These are phyloP conservation scores for Hippocampus zosterae DNA, from an alignment of 2,113 vertebrate species.

Conservation along the genomic window DNA sequence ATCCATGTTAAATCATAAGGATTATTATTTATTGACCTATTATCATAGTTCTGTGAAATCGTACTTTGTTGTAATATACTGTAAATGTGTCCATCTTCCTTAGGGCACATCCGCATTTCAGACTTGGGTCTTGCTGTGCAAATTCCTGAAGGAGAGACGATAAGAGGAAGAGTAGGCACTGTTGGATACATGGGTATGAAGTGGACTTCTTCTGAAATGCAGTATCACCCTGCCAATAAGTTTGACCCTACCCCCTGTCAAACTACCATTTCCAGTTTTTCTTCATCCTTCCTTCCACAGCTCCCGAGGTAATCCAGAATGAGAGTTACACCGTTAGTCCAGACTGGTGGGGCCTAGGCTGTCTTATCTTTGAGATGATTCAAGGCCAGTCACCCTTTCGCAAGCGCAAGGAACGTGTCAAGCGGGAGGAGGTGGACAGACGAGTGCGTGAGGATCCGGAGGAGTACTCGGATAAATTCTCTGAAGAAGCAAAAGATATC, in stretches of 20 bases:
- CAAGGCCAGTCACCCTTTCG: conserved; percentile 88
- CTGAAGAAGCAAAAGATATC: conserved; percentile 82
- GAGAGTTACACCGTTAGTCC: conserved; percentile 85
- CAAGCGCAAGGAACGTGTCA: conserved; percentile 83
- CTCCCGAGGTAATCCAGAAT: conserved; percentile 88
- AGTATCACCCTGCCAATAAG: neutral
- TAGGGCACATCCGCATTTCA: conserved; percentile 90
- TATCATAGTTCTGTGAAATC: neutral
- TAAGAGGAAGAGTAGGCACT: conserved; percentile 85
- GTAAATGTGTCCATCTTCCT: conserved; percentile 20
- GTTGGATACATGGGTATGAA: conserved; percentile 89
- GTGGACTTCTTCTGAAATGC: neutral
- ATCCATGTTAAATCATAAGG: neutral
- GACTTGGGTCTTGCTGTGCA: conserved; percentile 88
- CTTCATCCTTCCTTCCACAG: conserved; percentile 48
- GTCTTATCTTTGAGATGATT: conserved; percentile 92
- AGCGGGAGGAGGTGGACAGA: conserved; percentile 82
- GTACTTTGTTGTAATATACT: neutral
- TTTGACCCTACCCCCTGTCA: neutral
- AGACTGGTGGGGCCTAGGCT: conserved; percentile 93
- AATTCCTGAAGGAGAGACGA: conserved; percentile 81
- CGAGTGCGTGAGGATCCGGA: conserved; percentile 81
- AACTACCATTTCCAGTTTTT: neutral
- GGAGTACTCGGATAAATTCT: conserved; percentile 83
- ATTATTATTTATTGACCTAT: neutral